phyloP scores from a whole-genome alignment of 64 coral and sea anemone species.

The Dendrophyllia cribrosa region DNA sequence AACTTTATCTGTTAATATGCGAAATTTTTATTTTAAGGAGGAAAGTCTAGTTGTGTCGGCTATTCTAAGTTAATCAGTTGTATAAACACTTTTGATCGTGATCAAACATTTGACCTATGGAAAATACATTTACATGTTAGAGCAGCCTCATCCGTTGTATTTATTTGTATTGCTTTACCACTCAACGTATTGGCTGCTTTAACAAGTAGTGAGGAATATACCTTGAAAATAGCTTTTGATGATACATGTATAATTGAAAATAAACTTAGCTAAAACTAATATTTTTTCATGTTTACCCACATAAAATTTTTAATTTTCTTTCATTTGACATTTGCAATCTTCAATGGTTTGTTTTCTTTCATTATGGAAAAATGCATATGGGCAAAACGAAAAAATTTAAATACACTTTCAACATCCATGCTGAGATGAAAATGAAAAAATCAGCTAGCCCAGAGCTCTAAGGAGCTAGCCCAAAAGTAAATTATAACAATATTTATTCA shows the following conservation, averaged over 20 bases:
- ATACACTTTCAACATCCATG: too few species aligned
- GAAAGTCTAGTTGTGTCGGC: not conserved
- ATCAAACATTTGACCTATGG: not conserved
- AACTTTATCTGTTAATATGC: not conserved
- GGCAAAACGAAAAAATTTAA: too few species aligned
- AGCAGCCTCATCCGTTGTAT: too few species aligned
- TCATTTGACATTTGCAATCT: too few species aligned
- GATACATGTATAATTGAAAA: not conserved
- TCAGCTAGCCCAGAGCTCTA: too few species aligned
- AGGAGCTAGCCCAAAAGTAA: too few species aligned
- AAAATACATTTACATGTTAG: too few species aligned
- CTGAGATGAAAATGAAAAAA: too few species aligned
- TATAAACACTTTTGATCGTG: not conserved
- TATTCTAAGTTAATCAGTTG: conserved; percentile 17
- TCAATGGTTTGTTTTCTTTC: too few species aligned
- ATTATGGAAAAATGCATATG: too few species aligned
- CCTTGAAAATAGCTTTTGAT: not conserved
- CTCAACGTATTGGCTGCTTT: not conserved
- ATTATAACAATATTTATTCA: too few species aligned
- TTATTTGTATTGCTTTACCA: not conserved
- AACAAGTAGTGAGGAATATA: not conserved
- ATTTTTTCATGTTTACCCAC: not conserved
- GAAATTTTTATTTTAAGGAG: not conserved
- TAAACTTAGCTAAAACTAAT: not conserved
- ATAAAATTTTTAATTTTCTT: too few species aligned